phyloP scores from a whole-genome alignment of 2,113 vertebrate genomes.

The Nettapus auritus region DNA sequence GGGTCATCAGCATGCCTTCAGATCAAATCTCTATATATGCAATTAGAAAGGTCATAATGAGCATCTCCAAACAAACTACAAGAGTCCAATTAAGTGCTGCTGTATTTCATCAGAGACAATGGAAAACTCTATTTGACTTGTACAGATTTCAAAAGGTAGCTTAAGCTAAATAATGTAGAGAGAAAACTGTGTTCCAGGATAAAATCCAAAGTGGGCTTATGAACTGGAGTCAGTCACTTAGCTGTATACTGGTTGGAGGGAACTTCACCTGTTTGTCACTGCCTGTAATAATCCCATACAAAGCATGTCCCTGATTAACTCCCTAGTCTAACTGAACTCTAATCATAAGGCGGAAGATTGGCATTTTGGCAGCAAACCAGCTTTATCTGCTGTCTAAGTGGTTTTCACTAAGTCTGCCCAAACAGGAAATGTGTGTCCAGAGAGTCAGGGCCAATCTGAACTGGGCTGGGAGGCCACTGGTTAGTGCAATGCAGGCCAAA shows the following conservation, averaged over 20 bases:
- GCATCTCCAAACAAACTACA: not conserved
- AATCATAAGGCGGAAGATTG: not conserved
- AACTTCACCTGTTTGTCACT: not conserved
- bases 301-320: not conserved
- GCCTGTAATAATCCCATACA: not conserved
- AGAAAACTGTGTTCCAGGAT: not conserved
- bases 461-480: not conserved
- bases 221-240: not conserved
- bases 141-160: not conserved
- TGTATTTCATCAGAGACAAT: not conserved
- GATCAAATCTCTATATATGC: not conserved
- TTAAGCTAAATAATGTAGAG: not conserved
- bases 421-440: not conserved
- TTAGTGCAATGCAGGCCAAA: not conserved
- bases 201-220: not conserved
- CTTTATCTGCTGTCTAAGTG: slow-evolving; percentile 45
- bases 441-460: not conserved
- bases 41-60: not conserved
- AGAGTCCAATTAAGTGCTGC: not conserved
- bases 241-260: not conserved
- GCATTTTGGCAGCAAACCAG: slow-evolving; percentile 24
- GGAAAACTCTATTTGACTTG: not conserved
- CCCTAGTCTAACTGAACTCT: not conserved
- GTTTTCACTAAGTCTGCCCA: not conserved
- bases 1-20: not conserved